A percentile compares a stretch with the other conserved stretches of the same genome.
Conservation (phyloP, 2,888 invertebrate species). For the Pteria penguin region DNA sequence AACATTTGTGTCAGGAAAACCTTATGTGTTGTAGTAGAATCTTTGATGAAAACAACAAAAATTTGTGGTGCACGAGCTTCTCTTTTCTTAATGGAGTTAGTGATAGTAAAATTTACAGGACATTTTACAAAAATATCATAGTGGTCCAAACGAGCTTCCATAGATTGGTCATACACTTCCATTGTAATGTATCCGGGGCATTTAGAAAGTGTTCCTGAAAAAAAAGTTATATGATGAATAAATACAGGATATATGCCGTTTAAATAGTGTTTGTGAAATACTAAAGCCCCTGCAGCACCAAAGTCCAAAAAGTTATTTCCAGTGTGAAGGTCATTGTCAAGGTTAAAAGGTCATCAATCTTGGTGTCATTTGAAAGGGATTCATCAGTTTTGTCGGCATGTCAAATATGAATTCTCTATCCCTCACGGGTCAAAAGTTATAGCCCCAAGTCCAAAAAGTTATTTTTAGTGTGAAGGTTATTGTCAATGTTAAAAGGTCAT, state of each 20-base stretch:
- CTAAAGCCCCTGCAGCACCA: too few species aligned
- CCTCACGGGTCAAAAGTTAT: too few species aligned
- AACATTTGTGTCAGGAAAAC: conserved; percentile 65
- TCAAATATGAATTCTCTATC: too few species aligned
- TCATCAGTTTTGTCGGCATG: too few species aligned
- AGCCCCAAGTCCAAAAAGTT: too few species aligned
- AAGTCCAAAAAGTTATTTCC: too few species aligned
- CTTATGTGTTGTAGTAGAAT: conserved; percentile 62
- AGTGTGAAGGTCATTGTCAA: too few species aligned
- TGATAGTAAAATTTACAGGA: conserved; percentile 70
- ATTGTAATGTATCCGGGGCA: conserved; percentile 75
- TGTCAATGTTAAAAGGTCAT: too few species aligned
- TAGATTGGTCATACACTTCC: conserved; percentile 68
- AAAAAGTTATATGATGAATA: neutral
- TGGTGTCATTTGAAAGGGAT: too few species aligned
- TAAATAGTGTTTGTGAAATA: too few species aligned
- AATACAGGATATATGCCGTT: neutral
- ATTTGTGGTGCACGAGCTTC: conserved; percentile 62
- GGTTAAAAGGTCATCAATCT: too few species aligned
- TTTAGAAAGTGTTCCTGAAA: conserved; percentile 65
- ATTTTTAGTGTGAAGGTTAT: too few species aligned
- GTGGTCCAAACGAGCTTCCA: conserved; percentile 58
- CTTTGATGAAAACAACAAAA: conserved; percentile 67
- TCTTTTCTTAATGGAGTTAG: conserved; percentile 61
- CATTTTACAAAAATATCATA: conserved; percentile 75